Conservation (phyloP, 2,888 invertebrate species). For the Sarcophaga caerulescens region DNA sequence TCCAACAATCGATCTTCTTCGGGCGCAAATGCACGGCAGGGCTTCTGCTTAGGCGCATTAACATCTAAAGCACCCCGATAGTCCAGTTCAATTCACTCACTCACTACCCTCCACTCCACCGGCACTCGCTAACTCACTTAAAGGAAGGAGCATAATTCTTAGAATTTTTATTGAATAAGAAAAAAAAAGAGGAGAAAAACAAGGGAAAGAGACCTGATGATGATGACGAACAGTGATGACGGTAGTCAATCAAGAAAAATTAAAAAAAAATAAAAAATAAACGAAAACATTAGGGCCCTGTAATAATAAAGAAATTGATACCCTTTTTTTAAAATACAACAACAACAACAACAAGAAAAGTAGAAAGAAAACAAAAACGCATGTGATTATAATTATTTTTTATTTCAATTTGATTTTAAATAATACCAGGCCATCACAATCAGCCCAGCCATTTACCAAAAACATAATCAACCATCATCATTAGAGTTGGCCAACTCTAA, state of each 20-base stretch:
- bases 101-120: background rate
- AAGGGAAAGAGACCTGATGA: constrained; percentile 18
- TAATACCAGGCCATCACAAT: too few species aligned
- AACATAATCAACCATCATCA: too few species aligned
- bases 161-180: constrained; percentile 54
- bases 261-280: background rate
- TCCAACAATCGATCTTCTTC: constrained; percentile 60
- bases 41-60: constrained; percentile 52
- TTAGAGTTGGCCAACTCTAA: too few species aligned
- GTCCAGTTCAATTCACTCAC: constrained; percentile 23
- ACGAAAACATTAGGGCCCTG: background rate
- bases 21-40: constrained; percentile 67
- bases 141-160: constrained; percentile 48
- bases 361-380: too few species aligned
- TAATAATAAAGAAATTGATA: too few species aligned
- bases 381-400: too few species aligned
- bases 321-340: too few species aligned
- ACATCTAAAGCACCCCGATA: constrained; percentile 50
- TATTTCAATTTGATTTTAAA: too few species aligned
- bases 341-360: too few species aligned
- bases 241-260: constrained; percentile 65
- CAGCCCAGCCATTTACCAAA: too few species aligned
- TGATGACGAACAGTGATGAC: constrained; percentile 64
- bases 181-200: constrained; percentile 9
- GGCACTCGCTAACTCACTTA: constrained; percentile 27